Percentiles rank a stretch among this genome's conserved stretches.
These are phyloP conservation scores for Drosophila meridiana DNA, from an alignment of 2,888 invertebrate genomes.

Conservation along the genomic window DNA sequence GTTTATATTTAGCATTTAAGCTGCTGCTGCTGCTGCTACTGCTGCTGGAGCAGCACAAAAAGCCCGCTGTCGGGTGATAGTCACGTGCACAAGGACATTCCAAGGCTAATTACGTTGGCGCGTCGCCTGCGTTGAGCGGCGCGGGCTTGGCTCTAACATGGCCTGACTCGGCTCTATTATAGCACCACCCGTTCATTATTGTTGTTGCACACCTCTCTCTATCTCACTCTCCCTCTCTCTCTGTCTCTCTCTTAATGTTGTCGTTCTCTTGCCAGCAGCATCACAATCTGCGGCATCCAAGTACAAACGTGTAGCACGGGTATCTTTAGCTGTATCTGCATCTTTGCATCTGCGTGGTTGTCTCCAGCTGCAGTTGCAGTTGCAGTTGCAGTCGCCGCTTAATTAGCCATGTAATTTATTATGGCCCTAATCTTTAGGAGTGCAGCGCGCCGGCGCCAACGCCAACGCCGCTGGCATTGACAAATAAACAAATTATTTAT, in stretches of 20 bases:
- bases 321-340: slow-evolving; percentile 52
- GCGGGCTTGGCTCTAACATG: slow-evolving; percentile 27
- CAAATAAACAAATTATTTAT: slow-evolving; percentile 77
- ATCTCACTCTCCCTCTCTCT: background rate
- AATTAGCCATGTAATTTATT: slow-evolving; percentile 78
- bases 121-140: slow-evolving; percentile 34
- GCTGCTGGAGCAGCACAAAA: slow-evolving; percentile 21
- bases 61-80: slow-evolving; percentile 54
- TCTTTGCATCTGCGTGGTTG: slow-evolving; percentile 78
- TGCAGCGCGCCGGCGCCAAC: slow-evolving; percentile 43
- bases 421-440: slow-evolving; percentile 68
- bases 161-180: slow-evolving; percentile 54
- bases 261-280: slow-evolving; percentile 22
- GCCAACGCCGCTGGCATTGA: slow-evolving; percentile 67
- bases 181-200: slow-evolving; percentile 68
- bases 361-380: slow-evolving; percentile 38
- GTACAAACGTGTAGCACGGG: slow-evolving; percentile 30
- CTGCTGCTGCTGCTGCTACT: slow-evolving; percentile 1
- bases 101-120: slow-evolving; percentile 78
- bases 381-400: slow-evolving; percentile 55
- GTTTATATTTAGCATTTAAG: slow-evolving; percentile 74
- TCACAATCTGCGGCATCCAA: slow-evolving; percentile 66
- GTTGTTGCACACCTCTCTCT: slow-evolving; percentile 28
- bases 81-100: slow-evolving; percentile 82
- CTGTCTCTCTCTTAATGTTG: slow-evolving; percentile 9